Base-by-base conservation (phyloP, 2,888 invertebrate species). In the Enchytraeus crypticus region DNA sequence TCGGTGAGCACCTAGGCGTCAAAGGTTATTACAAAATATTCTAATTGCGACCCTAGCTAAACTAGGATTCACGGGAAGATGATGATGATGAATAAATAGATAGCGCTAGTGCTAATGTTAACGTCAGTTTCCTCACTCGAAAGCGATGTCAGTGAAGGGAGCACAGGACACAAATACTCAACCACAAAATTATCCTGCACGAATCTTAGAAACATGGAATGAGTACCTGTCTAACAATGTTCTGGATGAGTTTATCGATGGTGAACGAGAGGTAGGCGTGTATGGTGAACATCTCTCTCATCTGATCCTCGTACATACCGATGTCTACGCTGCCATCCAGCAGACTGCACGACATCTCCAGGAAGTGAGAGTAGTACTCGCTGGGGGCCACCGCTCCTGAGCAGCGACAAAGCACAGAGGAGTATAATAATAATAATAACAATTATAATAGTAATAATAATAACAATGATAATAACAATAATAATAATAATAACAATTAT, bases 221-320 rank as follows among this genome's bases (percentile, higher is more conserved):
- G n/a, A n/a, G n/a, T n/a, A 61, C 61, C 43, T 61, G 61, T 30
- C 57, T 47, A 30, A 61, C 53, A 18, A 57, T 32, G 33, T 56
- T 49, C 5, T 57, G 61, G 26, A 61, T 38, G 18, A 61, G 51
- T 33, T 61, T 61, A 45, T 61, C 61, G 33, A 61, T 34, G n/a
- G 61, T 61, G 57, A 61, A 61, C 33, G 45, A 51, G 23, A 51
- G 43, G 43, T 57, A 61, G 21, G 49, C 54, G 34, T 61, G 29
- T 32, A 61, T 14, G 18, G 57, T 57, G 38, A 61, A 57, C 49
- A 56, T 57, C 34, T 61, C 61, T 1, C 61, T 29, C n/a, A 61
- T 47, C 11, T 30, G 56, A 34, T 61, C 61, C 45, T 61, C 61
- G 26, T 38, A 61, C 3, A 55, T 32, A 38, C 38, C 49, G 23